Conservation (phyloP, 2,888 invertebrate species). For the Leptinotarsa haldemani region DNA sequence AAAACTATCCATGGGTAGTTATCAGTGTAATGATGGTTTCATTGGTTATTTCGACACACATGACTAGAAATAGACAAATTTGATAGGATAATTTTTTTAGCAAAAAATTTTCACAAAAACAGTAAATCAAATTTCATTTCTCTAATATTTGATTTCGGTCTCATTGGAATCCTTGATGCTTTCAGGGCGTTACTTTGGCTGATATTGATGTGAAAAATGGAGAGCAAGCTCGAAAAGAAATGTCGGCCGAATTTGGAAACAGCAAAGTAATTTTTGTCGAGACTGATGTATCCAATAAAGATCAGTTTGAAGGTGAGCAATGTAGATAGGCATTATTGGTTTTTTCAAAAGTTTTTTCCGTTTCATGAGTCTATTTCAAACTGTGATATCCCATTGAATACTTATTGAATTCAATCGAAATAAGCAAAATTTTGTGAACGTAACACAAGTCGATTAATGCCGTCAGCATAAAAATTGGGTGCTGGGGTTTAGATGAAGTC, state of each 20-base stretch:
- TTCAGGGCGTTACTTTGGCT: conserved; percentile 48
- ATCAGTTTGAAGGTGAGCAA: conserved; percentile 16
- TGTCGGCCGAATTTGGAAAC: conserved; percentile 47
- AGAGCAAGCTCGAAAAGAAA: conserved; percentile 37
- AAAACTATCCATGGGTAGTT: no score
- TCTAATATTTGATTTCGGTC: neutral
- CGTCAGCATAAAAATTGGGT: no score
- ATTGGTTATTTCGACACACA: no score
- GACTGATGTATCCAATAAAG: conserved; percentile 47
- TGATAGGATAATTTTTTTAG: no score
- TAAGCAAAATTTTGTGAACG: no score
- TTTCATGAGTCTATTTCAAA: neutral
- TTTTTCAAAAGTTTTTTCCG: neutral
- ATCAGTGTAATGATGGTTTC: no score
- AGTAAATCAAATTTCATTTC: no score
- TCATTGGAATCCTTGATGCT: conserved; percentile 24
- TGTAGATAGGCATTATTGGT: neutral
- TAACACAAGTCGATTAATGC: no score
- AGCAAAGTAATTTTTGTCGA: conserved; percentile 47
- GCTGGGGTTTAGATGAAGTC: no score
- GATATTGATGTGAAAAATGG: conserved; percentile 43
- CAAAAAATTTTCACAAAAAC: no score
- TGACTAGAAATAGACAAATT: no score
- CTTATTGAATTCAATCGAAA: no score
- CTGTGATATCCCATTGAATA: neutral